Conservation (phyloP, 2,888 invertebrate genomes). For the Suillia variegata region DNA sequence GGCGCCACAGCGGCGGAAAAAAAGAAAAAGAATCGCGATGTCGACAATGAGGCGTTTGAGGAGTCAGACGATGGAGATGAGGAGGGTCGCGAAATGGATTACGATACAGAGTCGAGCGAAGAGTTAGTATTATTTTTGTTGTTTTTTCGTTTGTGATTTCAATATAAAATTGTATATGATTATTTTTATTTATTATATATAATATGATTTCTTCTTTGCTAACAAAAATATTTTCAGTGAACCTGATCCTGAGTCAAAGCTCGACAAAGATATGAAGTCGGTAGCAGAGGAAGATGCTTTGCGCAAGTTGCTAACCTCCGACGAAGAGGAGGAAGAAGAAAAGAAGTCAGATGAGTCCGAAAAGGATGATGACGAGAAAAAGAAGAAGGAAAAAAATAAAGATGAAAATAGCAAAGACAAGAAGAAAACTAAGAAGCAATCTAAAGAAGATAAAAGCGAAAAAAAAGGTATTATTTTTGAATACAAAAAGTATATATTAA, state of each 20-base stretch:
- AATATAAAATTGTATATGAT: background rate
- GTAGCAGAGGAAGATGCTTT: slow-evolving; percentile 92
- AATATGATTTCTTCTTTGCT: background rate
- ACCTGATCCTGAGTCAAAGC: slow-evolving; percentile 75
- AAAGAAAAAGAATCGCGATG: slow-evolving; percentile 79
- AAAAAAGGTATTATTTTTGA: slow-evolving; percentile 61
- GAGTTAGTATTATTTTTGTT: slow-evolving; percentile 61
- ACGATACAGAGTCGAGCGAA: slow-evolving; percentile 86
- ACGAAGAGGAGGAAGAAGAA: slow-evolving; percentile 84
- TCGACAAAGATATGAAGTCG: slow-evolving; percentile 80
- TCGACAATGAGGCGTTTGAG: slow-evolving; percentile 89
- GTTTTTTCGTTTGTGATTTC: background rate
- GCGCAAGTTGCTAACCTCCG: slow-evolving; percentile 82
- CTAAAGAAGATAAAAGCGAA: slow-evolving; percentile 70
- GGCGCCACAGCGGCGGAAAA: too few relatives aligned
- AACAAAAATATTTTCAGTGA: slow-evolving; percentile 61
- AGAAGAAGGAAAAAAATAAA: slow-evolving; percentile 68
- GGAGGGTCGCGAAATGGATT: slow-evolving; percentile 92
- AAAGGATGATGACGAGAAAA: slow-evolving; percentile 76
- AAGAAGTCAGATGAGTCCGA: slow-evolving; percentile 79
- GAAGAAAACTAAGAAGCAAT: slow-evolving; percentile 67
- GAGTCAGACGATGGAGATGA: slow-evolving; percentile 98
- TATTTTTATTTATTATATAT: too few relatives aligned
- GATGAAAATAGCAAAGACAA: slow-evolving; percentile 66
- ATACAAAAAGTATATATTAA: slow-evolving; percentile 18